Percentiles rank a stretch among this genome's conserved stretches.
phyloP scores from a whole-genome alignment of 1,140 invertebrate species.

The Lepidurus arcticus region DNA sequence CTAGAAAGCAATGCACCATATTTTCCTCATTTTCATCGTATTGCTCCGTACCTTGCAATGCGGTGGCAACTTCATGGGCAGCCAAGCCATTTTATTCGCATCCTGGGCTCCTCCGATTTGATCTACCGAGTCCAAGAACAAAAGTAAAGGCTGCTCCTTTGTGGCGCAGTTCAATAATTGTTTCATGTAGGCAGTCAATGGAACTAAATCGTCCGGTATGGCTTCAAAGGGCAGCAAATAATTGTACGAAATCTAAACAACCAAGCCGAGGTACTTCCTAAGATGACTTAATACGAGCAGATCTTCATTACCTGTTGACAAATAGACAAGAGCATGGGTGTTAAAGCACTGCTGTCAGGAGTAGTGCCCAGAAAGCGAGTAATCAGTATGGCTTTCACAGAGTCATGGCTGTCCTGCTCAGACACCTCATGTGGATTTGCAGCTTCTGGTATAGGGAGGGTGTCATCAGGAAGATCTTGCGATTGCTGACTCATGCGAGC shows the following conservation, averaged over 20 bases:
- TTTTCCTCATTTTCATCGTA: background rate
- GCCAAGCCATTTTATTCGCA: constrained; percentile 92
- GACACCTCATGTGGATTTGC: background rate
- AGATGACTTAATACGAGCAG: background rate
- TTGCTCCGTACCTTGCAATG: constrained; percentile 72
- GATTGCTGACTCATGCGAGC: constrained; percentile 8
- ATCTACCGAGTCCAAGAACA: constrained; percentile 90
- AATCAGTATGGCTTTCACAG: constrained; percentile 72
- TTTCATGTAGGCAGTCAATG: constrained; percentile 92
- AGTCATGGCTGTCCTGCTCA: constrained; percentile 25
- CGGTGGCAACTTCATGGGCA: constrained; percentile 80
- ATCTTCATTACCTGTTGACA: constrained; percentile 72
- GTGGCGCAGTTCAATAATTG: constrained; percentile 77
- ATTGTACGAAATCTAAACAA: constrained; percentile 82
- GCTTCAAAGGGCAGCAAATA: constrained; percentile 86
- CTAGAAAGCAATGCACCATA: constrained; percentile 44
- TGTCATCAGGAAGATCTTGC: background rate
- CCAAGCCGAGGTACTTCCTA: background rate
- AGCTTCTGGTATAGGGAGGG: background rate
- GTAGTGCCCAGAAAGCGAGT: constrained; percentile 93
- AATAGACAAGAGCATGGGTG: constrained; percentile 88
- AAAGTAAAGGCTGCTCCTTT: constrained; percentile 69
- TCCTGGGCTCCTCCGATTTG: constrained; percentile 90
- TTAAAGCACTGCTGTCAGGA: constrained; percentile 89
- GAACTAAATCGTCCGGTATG: constrained; percentile 92